Base-by-base conservation (phyloP, 1,140 invertebrate species). In the Drosophila persimilis region DNA sequence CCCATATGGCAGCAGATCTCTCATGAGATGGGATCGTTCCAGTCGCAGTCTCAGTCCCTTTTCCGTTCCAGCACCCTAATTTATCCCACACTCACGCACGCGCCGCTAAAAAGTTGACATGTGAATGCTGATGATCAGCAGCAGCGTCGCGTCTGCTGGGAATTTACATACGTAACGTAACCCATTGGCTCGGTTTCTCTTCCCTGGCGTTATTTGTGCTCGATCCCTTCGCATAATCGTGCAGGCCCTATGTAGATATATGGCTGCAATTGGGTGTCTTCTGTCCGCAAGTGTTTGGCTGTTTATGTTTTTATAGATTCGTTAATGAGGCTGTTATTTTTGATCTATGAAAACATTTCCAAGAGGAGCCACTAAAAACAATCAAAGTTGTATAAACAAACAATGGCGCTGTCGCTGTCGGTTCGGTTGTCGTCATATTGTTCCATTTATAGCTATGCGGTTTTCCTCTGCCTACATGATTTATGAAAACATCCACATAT, bases 241-340 rank as follows among this genome's bases (percentile, higher is more conserved):
- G 24, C 4, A 20, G 6, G 46, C 46, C 29, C 29, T 29, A 20
- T 20, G 20, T 20, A 26, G 24, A 5, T 44, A 15, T 53, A 69
- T 47, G 44, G 41, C 44, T 29, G 55, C 69, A 31, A 56, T 57
- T 55, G 72, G 79, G 80, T 84, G 80, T 86, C 57, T 71, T 62
- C 75, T 77, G 77, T 77, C 74, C 64, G 73, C 74, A 71, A 77
- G 65, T 71, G 65, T 79, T 67, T 65, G 70, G 17, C 70, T 89
- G 75, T 77, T 84, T 84, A 84, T 89, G 76, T 89, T 89, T 89
- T 89, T 89, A 89, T 89, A 89, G 85, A 85, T 89, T 61, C 62
- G 84, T 89, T 88, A 89, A 89, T 80, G 85, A 89, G 73, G 69
- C 56, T 89, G 77, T 89, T 89, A 80, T 89, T 86, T 83, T 78